Conservation (phyloP, 2,888 invertebrate genomes). For the Yponomeuta cagnagella region DNA sequence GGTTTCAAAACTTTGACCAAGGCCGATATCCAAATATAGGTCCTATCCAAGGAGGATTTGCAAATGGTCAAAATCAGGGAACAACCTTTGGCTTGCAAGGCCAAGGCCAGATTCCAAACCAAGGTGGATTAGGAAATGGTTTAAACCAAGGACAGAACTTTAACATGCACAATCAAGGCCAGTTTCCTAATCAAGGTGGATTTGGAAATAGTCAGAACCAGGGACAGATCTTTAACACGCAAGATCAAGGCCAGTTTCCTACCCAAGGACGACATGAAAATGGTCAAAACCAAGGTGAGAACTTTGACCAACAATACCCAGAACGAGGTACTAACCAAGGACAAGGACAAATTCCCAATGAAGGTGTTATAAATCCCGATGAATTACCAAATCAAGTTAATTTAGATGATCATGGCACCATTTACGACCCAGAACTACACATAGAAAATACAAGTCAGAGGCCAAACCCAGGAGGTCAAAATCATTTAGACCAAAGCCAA, state of each 20-base stretch:
- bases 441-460: background rate
- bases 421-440: background rate
- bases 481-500: constrained; percentile 1
- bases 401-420: constrained; percentile 20
- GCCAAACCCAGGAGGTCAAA: constrained; percentile 15
- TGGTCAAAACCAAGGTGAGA: background rate
- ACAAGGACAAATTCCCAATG: constrained; percentile 3
- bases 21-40: background rate
- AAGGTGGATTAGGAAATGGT: constrained; percentile 12
- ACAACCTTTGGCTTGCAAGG: too few species aligned
- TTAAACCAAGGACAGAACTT: constrained; percentile 15
- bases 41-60: too few species aligned
- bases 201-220: background rate
- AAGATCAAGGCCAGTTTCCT: constrained; percentile 9
- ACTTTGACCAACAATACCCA: background rate
- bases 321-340: background rate
- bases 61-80: too few species aligned
- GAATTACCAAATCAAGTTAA: constrained; percentile 3
- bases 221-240: background rate
- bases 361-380: background rate
- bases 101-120: constrained; percentile 14
- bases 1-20: constrained; percentile 2
- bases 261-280: constrained; percentile 17
- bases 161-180: constrained; percentile 10
- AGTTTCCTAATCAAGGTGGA: background rate